Conservation (phyloP, 2,113 vertebrate genomes). For the Otis tarda region DNA sequence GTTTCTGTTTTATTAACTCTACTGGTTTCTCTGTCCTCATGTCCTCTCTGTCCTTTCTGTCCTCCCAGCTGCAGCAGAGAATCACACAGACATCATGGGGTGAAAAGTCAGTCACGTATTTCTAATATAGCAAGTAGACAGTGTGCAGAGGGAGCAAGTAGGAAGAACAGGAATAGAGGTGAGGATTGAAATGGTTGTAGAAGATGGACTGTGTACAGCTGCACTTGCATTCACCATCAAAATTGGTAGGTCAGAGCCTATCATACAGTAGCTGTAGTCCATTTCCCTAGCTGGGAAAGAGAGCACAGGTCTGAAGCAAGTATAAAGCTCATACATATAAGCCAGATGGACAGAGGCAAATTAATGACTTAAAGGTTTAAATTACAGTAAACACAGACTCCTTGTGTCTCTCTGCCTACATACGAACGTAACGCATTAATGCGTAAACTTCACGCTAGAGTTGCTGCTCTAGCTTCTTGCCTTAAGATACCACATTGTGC, state of each 20-base stretch:
- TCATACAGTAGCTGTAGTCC: neutral
- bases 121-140: neutral
- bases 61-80: neutral
- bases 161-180: neutral
- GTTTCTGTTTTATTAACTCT: neutral
- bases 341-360: neutral
- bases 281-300: neutral
- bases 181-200: neutral
- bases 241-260: neutral
- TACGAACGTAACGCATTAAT: accelerated
- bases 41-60: neutral
- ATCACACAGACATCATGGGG: neutral
- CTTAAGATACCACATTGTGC: neutral
- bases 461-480: neutral
- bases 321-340: neutral
- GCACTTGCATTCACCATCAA: neutral
- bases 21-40: neutral
- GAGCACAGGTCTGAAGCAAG: neutral
- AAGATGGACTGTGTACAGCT: neutral
- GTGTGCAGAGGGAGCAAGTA: neutral
- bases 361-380: neutral
- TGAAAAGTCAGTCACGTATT: neutral
- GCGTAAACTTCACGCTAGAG: neutral
- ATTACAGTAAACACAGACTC: neutral
- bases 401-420: accelerated